Evolutionary conservation across 2,888 invertebrate species (phyloP), one percentile per base, ranked within the genome.

Genomic region (Lochmaea capreae): DNA sequence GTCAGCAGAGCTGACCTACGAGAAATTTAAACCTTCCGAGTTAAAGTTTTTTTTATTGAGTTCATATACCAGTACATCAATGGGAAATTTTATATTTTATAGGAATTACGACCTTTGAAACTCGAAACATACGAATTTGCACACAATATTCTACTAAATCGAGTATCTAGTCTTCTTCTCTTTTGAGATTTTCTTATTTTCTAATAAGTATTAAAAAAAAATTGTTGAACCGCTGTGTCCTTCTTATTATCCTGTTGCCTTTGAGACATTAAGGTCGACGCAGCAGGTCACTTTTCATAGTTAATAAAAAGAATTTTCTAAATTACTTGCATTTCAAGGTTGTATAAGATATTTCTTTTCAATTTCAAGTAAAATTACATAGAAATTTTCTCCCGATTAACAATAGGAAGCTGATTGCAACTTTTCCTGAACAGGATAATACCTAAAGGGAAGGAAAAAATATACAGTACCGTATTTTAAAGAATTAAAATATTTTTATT

Each of bases 301-400:
- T 71, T 70, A 65, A 22, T 57, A 65, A 43, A 65, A 54, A 57
- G 39, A 54, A 54, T 18, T 18, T 52, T 26, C 43, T 9, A 42
- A 49, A 68, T 68, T 61, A 68, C 68, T 49, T 71, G 71, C 71
- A 71, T 65, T 71, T 71, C 71, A 65, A 71, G 71, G 71, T 71
- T 71, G 65, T 65, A 26, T 39, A 65, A 58, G 57, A 65, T 22
- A 65, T 61, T 62, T 62, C 62, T 62, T 62, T 62, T 42, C 62
- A 62, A 62, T 43, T 39, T 62, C 42, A 6, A 18, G 43, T 43
- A 18, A 43, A 12, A 62, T 62, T 62, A 62, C 62, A 43, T 18
- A 16, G 39, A 62, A 16, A 62, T 62, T 62, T 39, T 11, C 16
- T 16, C n/a, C 16, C 42, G 42, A 62, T 42, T 42, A 62, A 62